Evolutionary conservation across 2,797 vertebrate species (phyloP), one percentile per base, ranked within the genome.

Genomic region (Ataeniobius toweri): DNA sequence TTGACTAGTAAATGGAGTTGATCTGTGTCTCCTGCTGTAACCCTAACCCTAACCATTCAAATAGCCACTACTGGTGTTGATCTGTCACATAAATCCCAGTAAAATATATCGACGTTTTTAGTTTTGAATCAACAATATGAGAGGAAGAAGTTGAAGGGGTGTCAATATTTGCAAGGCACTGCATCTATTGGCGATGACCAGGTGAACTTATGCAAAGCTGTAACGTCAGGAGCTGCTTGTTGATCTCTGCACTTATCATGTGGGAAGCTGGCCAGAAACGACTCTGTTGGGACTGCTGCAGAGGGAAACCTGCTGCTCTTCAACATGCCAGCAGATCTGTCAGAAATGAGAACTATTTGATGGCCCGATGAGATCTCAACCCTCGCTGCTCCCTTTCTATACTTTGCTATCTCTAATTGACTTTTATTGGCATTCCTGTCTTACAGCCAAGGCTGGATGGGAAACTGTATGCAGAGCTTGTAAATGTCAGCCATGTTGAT

Each of bases 361-460:
- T 81, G 72, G 73, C 65, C 41, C 16, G 41, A 76, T 59, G 76
- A 81, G 74, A 80, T 80, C 59, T 59, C 46, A 22, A 26, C 80
- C 72, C 44, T 51, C 3, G 53, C 53, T 8, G 53, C 53, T 55
- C 36, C 63, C 48, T 36, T 24, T 10, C 36, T 41, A 24, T 80
- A 81, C 51, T 24, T 75, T 50, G 53, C 24, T 44, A 4, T 46
- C 51, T 69, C 79, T 88, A 87, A 88, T 90, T 84, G 84, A 81
- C 76, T 75, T 91, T 90, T 88, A 90, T 90, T 86, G 86, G 67
- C 82, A 81, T 87, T 86, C 77, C 73, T 79, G 9, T 70, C 86
- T 89, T 84, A 88, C 76, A 74, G 83, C 78, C 26, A 31, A 16
- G 53, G 51, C 68, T 73, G 59, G 31, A 73, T 16, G 18, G 46